Conservation (phyloP, 2,797 vertebrate genomes). For the Poecile montanus region DNA sequence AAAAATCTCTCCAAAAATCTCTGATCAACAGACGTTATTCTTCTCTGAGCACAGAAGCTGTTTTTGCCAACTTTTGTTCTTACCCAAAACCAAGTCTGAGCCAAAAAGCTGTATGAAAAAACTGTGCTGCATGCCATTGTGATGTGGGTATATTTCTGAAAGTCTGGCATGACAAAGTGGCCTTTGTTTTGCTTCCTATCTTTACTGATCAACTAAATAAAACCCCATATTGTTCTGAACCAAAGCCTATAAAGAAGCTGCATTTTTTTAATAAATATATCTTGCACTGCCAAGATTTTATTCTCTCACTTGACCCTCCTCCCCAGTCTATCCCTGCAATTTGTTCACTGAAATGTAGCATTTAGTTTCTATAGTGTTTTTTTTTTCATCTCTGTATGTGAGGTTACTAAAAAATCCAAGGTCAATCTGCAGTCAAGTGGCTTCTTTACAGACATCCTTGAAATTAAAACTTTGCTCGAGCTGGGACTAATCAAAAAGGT, state of each 20-base stretch:
- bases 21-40: conserved; percentile 48
- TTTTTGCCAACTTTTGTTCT: conserved; percentile 51
- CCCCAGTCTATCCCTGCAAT: background rate
- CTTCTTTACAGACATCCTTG: background rate
- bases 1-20: conserved; percentile 45
- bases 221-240: conserved; percentile 36
- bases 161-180: conserved; percentile 14
- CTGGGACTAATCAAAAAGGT: background rate
- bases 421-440: conserved; percentile 5
- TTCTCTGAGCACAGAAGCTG: conserved; percentile 36
- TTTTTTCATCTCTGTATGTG: background rate
- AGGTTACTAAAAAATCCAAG: background rate
- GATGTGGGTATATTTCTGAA: conserved; percentile 28
- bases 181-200: conserved; percentile 43
- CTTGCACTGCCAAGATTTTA: conserved; percentile 22
- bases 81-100: conserved; percentile 11
- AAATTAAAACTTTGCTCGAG: background rate
- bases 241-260: conserved; percentile 5
- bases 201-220: conserved; percentile 45
- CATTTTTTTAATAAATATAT: conserved; percentile 19
- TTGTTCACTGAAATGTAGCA: background rate
- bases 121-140: conserved; percentile 18
- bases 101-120: conserved; percentile 40
- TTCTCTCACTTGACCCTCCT: background rate
- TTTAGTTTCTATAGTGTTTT: background rate